Conservation (phyloP, 2,113 vertebrate species). For the Poecilia latipinna region DNA sequence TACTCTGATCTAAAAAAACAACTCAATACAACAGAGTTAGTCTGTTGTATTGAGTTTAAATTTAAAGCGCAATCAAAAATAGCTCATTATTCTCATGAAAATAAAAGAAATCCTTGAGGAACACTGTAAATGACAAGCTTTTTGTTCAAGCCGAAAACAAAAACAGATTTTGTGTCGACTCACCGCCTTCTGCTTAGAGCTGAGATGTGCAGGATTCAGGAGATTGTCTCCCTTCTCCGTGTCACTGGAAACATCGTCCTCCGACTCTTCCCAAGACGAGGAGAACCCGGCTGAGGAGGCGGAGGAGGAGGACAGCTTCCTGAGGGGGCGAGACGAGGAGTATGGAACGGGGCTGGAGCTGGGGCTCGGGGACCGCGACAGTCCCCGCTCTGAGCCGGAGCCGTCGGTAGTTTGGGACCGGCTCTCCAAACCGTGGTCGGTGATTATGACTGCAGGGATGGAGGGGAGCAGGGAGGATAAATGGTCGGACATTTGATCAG, state of each 20-base stretch:
- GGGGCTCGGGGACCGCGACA: slow-evolving; percentile 68
- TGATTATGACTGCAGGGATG: slow-evolving; percentile 92
- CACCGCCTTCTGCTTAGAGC: slow-evolving; percentile 92
- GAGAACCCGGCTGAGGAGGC: slow-evolving; percentile 96
- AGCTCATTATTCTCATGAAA: background rate
- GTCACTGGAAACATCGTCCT: slow-evolving; percentile 97
- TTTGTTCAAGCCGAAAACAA: background rate
- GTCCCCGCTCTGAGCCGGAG: slow-evolving; percentile 42
- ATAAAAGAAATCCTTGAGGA: background rate
- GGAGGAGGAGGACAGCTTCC: slow-evolving; percentile 96
- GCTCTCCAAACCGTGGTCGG: slow-evolving; percentile 86
- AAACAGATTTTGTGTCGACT: slow-evolving; percentile 68
- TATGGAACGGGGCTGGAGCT: slow-evolving; percentile 58
- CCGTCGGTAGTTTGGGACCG: slow-evolving; percentile 69
- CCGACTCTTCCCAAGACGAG: slow-evolving; percentile 96
- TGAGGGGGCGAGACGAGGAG: slow-evolving; percentile 69
- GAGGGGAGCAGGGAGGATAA: slow-evolving; percentile 31
- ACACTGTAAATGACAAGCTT: background rate
- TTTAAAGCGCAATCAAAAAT: background rate
- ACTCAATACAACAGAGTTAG: background rate
- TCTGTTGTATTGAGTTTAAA: background rate
- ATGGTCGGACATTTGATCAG: slow-evolving; percentile 22
- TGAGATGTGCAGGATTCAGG: slow-evolving; percentile 83
- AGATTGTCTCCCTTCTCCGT: slow-evolving; percentile 88
- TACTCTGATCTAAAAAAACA: too few species aligned